Evolutionary conservation across 2,888 invertebrate genomes (phyloP), one percentile per base, ranked within the genome.

Genomic region (Oscheius sp.): DNA sequence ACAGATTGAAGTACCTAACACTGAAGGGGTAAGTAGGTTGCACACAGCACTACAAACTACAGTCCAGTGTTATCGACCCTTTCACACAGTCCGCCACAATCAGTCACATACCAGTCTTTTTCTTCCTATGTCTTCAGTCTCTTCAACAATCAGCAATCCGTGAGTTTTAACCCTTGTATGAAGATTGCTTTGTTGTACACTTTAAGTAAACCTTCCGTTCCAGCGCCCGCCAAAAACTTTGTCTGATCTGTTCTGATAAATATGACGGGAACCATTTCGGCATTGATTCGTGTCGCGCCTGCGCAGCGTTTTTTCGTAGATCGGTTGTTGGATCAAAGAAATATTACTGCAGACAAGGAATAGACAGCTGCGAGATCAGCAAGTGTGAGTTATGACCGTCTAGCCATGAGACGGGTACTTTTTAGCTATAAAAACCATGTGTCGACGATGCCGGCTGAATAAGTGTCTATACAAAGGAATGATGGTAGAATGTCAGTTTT

Each of bases 341-440:
- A 17, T 59, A 59, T 41, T n/a, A 41, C 44, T 59, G 59, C 44
- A 41, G 59, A 28, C 59, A 59, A 28, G 59, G 59, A 44, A 59
- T 28, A 59, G 30, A 24, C 44, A 26, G 44, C 44, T 59, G 59
- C n/a, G 30, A 44, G n/a, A 30, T 59, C 14, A 59, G 44, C 44
- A 59, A 41, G 30, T n/a, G 59, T 59, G 30, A 44, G 59, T 57
- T 57, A 41, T 41, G 54, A n/a, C 44, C n/a, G n/a, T n/a, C 26
- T n/a, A 9, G 32, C 26, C 36, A 0, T 2, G 12, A 1, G 8
- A 26, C 24, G 44, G 44, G 3, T 12, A 26, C 14, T n/a, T 17
- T 44, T 30, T 26, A 59, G 59, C 26, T 14, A 59, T 59, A n/a
- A 59, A 59, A 24, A 44, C 59, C 2, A 44, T 59, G 22, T 59